Conservation (phyloP, 2,888 invertebrate species). For the Ophion ventricosus region DNA sequence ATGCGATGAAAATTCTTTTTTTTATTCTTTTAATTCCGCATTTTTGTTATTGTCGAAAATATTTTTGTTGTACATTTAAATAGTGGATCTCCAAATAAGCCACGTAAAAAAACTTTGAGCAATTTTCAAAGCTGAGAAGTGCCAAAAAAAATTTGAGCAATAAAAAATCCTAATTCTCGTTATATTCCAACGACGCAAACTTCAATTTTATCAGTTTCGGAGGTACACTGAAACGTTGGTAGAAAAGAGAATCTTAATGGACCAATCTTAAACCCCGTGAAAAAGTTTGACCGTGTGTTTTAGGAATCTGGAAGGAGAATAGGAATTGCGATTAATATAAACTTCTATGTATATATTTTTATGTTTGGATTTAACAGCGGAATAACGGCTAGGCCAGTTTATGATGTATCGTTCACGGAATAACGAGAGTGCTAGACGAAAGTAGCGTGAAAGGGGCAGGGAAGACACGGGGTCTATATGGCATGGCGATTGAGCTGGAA, state of each 20-base stretch:
- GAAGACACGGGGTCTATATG: background rate
- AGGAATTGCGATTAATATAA: conserved; percentile 10
- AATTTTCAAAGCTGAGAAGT: too few relatives aligned
- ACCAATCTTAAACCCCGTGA: background rate
- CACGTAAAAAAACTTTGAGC: too few relatives aligned
- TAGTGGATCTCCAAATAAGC: too few relatives aligned
- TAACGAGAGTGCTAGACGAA: conserved; percentile 30
- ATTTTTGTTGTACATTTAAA: too few relatives aligned
- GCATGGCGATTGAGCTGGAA: conserved; percentile 39
- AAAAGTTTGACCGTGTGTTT: conserved; percentile 32
- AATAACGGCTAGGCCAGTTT: conserved; percentile 59
- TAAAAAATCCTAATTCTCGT: too few relatives aligned
- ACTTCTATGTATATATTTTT: too few relatives aligned
- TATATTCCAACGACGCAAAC: too few relatives aligned
- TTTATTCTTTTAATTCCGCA: too few relatives aligned
- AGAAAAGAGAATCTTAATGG: conserved; percentile 41
- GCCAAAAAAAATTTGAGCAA: too few relatives aligned
- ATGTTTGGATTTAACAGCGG: conserved; percentile 11
- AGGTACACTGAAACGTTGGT: background rate
- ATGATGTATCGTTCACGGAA: conserved; percentile 62
- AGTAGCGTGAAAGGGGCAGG: background rate
- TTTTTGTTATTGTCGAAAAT: too few relatives aligned
- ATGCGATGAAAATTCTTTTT: too few relatives aligned
- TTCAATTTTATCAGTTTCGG: too few relatives aligned
- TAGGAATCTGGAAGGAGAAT: conserved; percentile 23